phyloP scores from a whole-genome alignment of 2,113 vertebrate species.

The Sarotherodon lohbergeri region DNA sequence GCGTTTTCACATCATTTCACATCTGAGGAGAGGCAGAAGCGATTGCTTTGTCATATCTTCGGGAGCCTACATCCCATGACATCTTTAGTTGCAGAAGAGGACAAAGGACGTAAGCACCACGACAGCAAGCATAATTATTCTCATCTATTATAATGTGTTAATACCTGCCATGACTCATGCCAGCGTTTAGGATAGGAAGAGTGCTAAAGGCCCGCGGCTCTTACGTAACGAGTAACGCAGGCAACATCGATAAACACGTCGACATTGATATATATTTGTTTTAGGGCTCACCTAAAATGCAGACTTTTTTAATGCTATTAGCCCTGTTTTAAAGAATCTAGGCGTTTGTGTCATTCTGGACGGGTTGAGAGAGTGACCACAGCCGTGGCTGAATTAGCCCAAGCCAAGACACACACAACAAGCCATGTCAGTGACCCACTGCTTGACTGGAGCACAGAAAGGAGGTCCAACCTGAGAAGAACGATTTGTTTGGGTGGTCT shows the following conservation, averaged over 20 bases:
- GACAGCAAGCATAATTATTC: conserved; percentile 17
- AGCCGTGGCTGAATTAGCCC: conserved; percentile 41
- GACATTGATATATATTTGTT: not conserved
- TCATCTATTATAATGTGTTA: conserved; percentile 12
- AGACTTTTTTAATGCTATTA: not conserved
- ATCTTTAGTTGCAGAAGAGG: not conserved
- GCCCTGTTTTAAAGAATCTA: not conserved
- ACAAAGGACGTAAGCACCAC: not conserved
- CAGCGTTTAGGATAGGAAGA: conserved; percentile 20
- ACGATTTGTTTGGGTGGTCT: conserved; percentile 67
- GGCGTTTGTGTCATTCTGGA: not conserved
- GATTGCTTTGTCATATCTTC: not conserved
- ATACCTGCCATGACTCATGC: conserved; percentile 19
- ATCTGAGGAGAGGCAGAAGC: not conserved
- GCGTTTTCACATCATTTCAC: not conserved
- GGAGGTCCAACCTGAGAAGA: conserved; percentile 18
- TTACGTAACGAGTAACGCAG: conserved; percentile 35
- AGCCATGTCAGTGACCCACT: conserved; percentile 2
- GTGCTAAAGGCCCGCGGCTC: not conserved
- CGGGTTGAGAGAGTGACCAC: not conserved
- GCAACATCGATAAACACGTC: not conserved
- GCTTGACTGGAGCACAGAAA: conserved; percentile 19
- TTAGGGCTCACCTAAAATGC: not conserved
- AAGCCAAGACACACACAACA: conserved; percentile 2
- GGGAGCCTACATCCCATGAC: not conserved